Evolutionary conservation across 2,888 invertebrate genomes (phyloP).

Genomic region (Drosophila demipolita): DNA sequence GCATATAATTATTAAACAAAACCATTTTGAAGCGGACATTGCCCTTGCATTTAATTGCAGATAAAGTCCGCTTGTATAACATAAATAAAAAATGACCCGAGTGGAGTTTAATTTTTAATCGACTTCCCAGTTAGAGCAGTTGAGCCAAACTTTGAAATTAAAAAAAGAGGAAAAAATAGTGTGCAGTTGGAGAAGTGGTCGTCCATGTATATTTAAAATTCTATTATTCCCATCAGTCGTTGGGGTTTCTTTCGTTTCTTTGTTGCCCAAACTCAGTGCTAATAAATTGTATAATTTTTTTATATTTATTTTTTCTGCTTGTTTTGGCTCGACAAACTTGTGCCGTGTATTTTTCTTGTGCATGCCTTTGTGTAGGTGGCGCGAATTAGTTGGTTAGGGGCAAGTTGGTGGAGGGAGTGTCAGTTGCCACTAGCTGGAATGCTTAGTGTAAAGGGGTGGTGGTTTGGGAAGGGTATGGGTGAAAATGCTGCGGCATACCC

Average conservation of each 20-base stretch:
- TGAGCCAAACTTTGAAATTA: constrained; percentile 37
- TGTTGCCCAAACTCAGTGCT: constrained; percentile 35
- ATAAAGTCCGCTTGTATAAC: background rate
- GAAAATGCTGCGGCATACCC: constrained; percentile 77
- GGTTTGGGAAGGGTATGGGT: background rate
- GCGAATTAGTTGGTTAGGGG: constrained; percentile 15
- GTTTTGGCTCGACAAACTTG: constrained; percentile 62
- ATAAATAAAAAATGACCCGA: constrained; percentile 40
- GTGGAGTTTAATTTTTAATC: constrained; percentile 61
- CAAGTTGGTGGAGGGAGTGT: background rate
- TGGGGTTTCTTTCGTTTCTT: constrained; percentile 8
- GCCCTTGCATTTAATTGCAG: constrained; percentile 12
- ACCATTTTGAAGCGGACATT: constrained; percentile 12
- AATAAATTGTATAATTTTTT: constrained; percentile 68
- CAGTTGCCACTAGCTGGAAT: background rate
- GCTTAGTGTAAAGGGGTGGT: background rate
- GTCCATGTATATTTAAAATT: constrained; percentile 60
- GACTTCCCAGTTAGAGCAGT: constrained; percentile 29
- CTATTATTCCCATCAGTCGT: constrained; percentile 50
- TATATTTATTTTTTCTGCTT: constrained; percentile 32
- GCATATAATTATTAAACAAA: background rate
- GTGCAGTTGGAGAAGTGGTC: constrained; percentile 25
- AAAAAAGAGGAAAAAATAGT: constrained; percentile 6
- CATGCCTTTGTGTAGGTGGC: constrained; percentile 34
- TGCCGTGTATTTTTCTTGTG: constrained; percentile 54